Conservation (phyloP, 2,797 vertebrate species). For the Arremon brunneinucha region DNA sequence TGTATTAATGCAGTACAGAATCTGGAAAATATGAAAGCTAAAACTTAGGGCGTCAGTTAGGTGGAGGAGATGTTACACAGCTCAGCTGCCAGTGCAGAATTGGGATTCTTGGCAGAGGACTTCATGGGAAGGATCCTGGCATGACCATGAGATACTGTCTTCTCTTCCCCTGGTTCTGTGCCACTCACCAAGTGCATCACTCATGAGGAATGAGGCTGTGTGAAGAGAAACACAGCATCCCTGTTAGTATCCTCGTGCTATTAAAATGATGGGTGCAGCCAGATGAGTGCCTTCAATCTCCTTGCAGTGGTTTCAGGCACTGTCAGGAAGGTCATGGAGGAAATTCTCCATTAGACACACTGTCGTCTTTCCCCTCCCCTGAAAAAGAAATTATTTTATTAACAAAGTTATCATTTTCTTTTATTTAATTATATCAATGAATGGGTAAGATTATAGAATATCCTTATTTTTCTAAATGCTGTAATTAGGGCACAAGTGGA, state of each 20-base stretch:
- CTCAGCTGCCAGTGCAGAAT: background rate
- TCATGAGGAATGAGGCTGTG: background rate
- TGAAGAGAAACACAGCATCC: background rate
- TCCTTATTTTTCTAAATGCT: conserved; percentile 13
- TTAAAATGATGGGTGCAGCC: background rate
- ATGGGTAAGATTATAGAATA: background rate
- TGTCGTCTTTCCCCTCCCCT: background rate
- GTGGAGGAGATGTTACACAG: background rate
- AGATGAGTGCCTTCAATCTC: background rate
- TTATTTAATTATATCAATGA: background rate
- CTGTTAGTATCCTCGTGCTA: background rate
- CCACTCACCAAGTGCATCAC: background rate
- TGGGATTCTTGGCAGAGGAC: background rate
- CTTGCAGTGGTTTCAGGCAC: background rate
- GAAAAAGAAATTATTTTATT: background rate
- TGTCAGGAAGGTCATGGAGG: background rate
- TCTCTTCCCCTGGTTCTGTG: background rate
- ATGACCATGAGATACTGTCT: background rate
- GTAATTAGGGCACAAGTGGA: background rate
- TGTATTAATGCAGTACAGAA: background rate
- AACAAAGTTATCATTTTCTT: background rate
- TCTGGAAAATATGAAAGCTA: background rate
- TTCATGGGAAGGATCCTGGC: background rate
- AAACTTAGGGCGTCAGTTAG: background rate
- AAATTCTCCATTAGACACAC: background rate